These are phyloP conservation scores for Arothron firmamentum DNA, from an alignment of 2,113 vertebrate species.

Conservation along the genomic window DNA sequence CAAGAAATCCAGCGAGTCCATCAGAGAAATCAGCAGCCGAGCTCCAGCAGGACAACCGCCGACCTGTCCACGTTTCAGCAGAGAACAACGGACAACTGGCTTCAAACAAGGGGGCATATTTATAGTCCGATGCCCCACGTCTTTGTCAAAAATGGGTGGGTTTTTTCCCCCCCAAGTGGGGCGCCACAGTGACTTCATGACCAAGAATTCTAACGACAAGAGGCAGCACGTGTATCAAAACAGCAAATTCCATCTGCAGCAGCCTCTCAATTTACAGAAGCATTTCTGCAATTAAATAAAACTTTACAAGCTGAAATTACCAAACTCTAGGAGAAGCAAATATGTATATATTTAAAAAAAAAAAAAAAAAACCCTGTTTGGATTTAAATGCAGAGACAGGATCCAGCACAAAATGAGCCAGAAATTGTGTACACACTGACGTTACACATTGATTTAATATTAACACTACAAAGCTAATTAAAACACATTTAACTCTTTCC, in stretches of 20 bases:
- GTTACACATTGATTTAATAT: neutral
- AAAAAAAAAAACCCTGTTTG: neutral
- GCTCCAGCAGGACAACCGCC: neutral
- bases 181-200: conserved; percentile 53
- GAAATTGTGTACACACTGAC: neutral
- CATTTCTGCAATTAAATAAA: too few species aligned
- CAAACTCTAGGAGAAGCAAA: too few species aligned
- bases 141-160: conserved; percentile 19
- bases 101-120: conserved; percentile 52
- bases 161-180: conserved; percentile 36
- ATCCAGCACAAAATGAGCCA: neutral
- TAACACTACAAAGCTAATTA: neutral
- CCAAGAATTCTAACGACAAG: conserved; percentile 34
- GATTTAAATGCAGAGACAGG: neutral
- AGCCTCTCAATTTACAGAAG: conserved; percentile 7
- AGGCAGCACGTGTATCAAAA: conserved; percentile 17
- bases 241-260: neutral
- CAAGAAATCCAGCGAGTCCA: conserved; percentile 19
- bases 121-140: conserved; percentile 37
- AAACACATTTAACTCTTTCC: neutral
- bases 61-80: neutral
- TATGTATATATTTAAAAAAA: neutral
- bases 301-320: too few species aligned
- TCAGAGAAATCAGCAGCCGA: neutral
- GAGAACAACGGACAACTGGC: conserved; percentile 18